Conservation (phyloP, 1,140 invertebrate species). For the Drosophila nigrodunni region DNA sequence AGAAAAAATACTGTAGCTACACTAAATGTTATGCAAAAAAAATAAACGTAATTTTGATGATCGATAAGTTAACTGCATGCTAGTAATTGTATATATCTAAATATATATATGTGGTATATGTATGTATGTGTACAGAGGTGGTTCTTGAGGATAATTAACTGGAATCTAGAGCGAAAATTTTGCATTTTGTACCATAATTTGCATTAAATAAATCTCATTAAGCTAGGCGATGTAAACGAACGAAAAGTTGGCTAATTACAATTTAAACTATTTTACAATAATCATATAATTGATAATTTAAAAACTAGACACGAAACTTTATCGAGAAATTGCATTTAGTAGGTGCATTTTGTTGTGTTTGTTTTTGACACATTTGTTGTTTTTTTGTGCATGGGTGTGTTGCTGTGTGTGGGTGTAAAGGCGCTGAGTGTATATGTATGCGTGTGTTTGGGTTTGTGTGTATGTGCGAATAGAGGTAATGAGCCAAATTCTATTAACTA, state of each 20-base stretch:
- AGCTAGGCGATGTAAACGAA: constrained; percentile 62
- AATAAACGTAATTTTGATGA: constrained; percentile 21
- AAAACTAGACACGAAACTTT: constrained; percentile 70
- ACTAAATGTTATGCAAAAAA: constrained; percentile 35
- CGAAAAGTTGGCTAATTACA: constrained; percentile 75
- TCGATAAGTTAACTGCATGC: constrained; percentile 25
- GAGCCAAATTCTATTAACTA: constrained; percentile 74
- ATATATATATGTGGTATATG: constrained; percentile 19
- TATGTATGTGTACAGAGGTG: neutral
- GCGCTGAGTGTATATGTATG: constrained; percentile 8
- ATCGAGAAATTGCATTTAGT: constrained; percentile 75
- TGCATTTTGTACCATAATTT: constrained; percentile 73
- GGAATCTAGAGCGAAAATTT: constrained; percentile 65
- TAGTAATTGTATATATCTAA: constrained; percentile 9
- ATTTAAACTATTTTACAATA: constrained; percentile 74
- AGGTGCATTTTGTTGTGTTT: constrained; percentile 31
- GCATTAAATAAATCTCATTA: constrained; percentile 77
- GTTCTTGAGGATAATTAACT: constrained; percentile 29
- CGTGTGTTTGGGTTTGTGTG: constrained; percentile 4
- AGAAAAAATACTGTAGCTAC: constrained; percentile 70
- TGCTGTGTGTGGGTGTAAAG: constrained; percentile 22
- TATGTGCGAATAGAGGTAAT: constrained; percentile 67
- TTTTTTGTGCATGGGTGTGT: constrained; percentile 17
- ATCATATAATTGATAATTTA: constrained; percentile 64
- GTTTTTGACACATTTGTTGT: constrained; percentile 30